Evolutionary conservation across 2,113 vertebrate species (phyloP), one percentile per base, ranked within the genome.

Genomic region (Cepphus grylle): DNA sequence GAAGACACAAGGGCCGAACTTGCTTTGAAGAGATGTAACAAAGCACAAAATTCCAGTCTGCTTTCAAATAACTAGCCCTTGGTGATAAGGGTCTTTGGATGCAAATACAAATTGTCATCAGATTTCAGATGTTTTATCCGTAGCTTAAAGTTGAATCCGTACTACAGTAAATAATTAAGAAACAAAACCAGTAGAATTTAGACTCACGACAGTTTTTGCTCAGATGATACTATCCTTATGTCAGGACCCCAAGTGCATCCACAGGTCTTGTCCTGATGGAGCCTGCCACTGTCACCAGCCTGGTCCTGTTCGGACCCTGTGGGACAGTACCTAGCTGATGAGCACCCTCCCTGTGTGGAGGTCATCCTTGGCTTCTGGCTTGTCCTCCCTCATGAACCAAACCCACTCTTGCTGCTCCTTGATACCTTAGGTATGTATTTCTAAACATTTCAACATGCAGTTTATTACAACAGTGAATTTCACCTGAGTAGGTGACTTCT

Each of bases 41-140:
- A 95, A 92, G 85, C 61, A 86, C 76, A 96, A 92, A 92, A 89
- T 88, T 94, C 47, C 71, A 85, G 67, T 50, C 85, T 96, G 45
- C 36, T 93, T 96, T 59, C 42, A 66, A 66, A 87, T 61, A 82
- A 70, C 50, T 21, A 88, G 34, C 27, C 45, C 32, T 34, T 55
- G 38, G 8, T 67, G 29, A 78, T 71, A 93, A 79, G 32, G n/a
- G n/a, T 66, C 40, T 90, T 92, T 88, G 59, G 32, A 70, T 84
- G 47, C 69, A 74, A 93, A 90, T 29, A 63, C 19, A 81, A 88
- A 88, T 72, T 84, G 29, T 76, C 23, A 17, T 77, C 40, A 55
- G 25, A 63, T 66, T 92, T 94, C 50, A 78, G 23, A 63, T 55
- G 23, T 70, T 86, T 56, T 47, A 38, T 92, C 63, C 52, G 34